Base-by-base conservation (phyloP, 2,113 vertebrate species). In the Callithrix jacchus region DNA sequence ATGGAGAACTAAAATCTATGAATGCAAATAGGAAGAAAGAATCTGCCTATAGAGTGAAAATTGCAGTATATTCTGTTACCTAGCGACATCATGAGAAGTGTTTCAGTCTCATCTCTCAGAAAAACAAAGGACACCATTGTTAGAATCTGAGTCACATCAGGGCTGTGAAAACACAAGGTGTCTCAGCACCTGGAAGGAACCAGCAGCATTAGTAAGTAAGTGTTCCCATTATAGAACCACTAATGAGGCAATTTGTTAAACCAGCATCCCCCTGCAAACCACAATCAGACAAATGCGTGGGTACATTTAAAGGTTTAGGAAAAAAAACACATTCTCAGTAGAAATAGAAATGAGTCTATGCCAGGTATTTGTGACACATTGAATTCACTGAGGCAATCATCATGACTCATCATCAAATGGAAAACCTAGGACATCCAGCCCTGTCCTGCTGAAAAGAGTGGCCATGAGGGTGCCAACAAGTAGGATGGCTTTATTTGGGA, bases 201-300 rank as follows among this genome's bases (percentile, higher is more conserved):
- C 68, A 18, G 54, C 35, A 91, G 8, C 68, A 70, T 45, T 35
- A 64, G 32, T 23, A 90, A 64, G 32, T 23, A 90, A 94, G 58
- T 14, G 23, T 6, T 93, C 47, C 49, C 18, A 49, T 54, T 88
- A 79, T 30, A 70, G 88, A 94, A 92, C 23, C 71, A 88, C 30
- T 88, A 73, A 88, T 30, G 70, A 92, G 92, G 64, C n/a, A 87
- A 87, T 95, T 93, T 89, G n/a, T 91, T 91, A 88, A 93, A 40
- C 61, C 71, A 94, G 37, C 56, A 37, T 71, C 3, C n/a, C 49
- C 3, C 45, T 91, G 49, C 21, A 94, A 91, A 83, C 58, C 83
- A 77, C 89, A 94, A 64, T 35, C 81, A 93, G 80, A 87, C 45
- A 87, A 87, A 58, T 12, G 17, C 89, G 7, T 8, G 61, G 25